A percentile compares a stretch with the other conserved stretches of the same genome.
phyloP scores from a whole-genome alignment of 2,113 vertebrate genomes.

The Polypterus senegalus region DNA sequence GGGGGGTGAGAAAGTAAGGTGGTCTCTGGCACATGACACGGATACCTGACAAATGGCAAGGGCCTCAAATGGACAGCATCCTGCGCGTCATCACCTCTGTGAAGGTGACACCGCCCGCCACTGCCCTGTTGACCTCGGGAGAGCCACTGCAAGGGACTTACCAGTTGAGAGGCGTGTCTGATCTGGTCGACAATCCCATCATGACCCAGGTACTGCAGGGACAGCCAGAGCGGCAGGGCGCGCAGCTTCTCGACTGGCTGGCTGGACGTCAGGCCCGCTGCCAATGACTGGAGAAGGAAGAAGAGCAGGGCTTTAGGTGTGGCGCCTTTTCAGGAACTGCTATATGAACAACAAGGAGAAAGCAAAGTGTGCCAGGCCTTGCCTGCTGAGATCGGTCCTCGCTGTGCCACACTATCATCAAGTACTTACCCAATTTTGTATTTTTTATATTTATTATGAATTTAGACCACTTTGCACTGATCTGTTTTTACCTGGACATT shows the following conservation, averaged over 20 bases:
- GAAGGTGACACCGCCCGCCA: background rate
- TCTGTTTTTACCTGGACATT: too few species aligned
- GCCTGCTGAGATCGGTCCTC: too few species aligned
- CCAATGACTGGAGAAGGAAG: constrained; percentile 55
- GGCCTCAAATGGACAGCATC: background rate
- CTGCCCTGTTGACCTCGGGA: background rate
- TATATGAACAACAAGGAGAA: too few species aligned
- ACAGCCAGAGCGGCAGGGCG: constrained; percentile 86
- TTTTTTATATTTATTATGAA: too few species aligned
- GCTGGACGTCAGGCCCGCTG: constrained; percentile 80
- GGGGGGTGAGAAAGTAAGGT: too few species aligned
- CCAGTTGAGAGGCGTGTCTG: constrained; percentile 66
- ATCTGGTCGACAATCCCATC: constrained; percentile 81
- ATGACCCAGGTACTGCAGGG: constrained; percentile 82
- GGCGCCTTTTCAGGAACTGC: too few species aligned
- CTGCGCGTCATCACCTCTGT: background rate
- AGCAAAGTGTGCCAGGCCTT: too few species aligned
- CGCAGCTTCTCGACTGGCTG: constrained; percentile 81
- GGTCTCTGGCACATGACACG: too few species aligned
- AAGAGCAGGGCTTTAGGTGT: too few species aligned
- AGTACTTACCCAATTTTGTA: too few species aligned
- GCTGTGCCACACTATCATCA: too few species aligned
- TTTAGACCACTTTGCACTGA: too few species aligned
- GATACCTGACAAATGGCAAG: background rate
- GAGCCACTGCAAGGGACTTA: constrained; percentile 37